Conservation (phyloP, 2,113 vertebrate genomes). For the Ardeotis arabs region DNA sequence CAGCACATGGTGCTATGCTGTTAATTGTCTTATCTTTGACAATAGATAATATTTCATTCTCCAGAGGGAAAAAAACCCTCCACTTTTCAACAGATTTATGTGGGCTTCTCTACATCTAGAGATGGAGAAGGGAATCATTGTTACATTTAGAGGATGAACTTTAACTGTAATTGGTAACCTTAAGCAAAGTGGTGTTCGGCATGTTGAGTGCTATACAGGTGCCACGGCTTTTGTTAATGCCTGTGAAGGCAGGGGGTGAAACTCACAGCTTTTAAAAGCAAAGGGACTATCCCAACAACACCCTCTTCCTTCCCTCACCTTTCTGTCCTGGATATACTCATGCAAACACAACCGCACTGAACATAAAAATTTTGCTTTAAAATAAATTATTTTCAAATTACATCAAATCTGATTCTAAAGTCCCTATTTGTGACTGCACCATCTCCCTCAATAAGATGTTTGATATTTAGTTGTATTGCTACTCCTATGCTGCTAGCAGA, state of each 20-base stretch:
- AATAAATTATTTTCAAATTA: background rate
- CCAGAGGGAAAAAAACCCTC: background rate
- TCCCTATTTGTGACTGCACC: background rate
- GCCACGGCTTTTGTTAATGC: background rate
- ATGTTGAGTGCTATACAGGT: background rate
- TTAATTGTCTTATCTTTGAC: background rate
- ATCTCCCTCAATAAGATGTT: background rate
- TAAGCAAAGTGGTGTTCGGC: background rate
- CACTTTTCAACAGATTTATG: background rate
- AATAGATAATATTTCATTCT: background rate
- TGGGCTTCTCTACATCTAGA: background rate
- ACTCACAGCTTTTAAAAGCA: background rate
- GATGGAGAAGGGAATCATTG: background rate
- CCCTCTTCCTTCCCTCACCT: background rate
- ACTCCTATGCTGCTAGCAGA: background rate
- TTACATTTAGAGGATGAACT: background rate
- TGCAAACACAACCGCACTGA: background rate
- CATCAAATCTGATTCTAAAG: background rate
- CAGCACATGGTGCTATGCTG: fast-evolving
- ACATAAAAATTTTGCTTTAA: background rate
- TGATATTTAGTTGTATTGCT: background rate
- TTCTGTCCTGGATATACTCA: background rate
- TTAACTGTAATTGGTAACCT: background rate
- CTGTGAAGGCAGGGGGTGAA: background rate
- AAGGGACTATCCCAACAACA: background rate